Percentiles rank a stretch among this genome's conserved stretches.
Evolutionary conservation across 1,140 invertebrate species (phyloP).

Genomic region (Cyclina sinensis): DNA sequence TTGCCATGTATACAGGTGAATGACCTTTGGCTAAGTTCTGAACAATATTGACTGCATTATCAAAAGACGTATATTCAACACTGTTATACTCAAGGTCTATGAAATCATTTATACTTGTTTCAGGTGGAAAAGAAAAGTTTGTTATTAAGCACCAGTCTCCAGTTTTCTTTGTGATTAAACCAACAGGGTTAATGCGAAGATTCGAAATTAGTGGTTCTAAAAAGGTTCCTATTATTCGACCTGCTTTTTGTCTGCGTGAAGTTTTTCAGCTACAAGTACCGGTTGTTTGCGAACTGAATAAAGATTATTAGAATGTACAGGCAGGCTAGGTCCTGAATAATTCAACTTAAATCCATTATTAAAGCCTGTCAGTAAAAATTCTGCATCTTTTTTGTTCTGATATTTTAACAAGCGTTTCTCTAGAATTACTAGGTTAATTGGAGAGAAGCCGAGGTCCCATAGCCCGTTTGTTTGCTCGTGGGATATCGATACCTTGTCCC

Average conservation of each 20-base stretch:
- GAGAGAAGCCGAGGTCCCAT: not conserved
- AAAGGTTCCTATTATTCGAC: not conserved
- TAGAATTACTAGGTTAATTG: not conserved
- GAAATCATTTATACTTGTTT: constrained; percentile 23
- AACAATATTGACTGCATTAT: constrained; percentile 55
- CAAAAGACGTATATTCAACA: constrained; percentile 47
- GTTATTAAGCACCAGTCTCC: constrained; percentile 36
- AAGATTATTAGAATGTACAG: not conserved
- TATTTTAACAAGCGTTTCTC: not conserved
- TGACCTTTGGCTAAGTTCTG: constrained; percentile 17
- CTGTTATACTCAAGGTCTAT: constrained; percentile 35
- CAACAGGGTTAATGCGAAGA: not conserved
- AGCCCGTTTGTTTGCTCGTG: too few species aligned
- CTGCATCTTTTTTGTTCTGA: not conserved
- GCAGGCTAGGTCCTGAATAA: not conserved
- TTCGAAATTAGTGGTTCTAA: not conserved
- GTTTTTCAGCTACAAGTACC: too few species aligned
- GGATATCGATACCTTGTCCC: too few species aligned
- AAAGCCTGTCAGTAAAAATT: constrained; percentile 4
- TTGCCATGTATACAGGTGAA: constrained; percentile 39
- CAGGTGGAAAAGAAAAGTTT: constrained; percentile 43
- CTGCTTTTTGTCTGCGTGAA: too few species aligned
- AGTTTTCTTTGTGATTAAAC: not conserved
- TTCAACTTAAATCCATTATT: not conserved
- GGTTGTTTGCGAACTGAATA: too few species aligned